These are phyloP conservation scores for Argya squamiceps DNA, from an alignment of 2,797 vertebrate genomes.

Conservation along the genomic window DNA sequence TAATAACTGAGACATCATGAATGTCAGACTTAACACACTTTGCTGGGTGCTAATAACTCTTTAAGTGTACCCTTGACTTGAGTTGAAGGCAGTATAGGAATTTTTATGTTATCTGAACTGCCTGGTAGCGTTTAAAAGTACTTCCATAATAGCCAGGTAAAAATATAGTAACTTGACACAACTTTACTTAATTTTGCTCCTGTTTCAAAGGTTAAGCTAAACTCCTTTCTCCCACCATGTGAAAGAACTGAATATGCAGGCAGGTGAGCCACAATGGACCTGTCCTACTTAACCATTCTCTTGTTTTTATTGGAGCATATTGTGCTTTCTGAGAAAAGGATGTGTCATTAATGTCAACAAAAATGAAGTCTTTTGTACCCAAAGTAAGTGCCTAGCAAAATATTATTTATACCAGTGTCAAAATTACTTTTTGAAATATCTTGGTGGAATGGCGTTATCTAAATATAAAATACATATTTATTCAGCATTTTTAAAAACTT, in stretches of 20 bases:
- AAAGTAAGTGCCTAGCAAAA: conserved; percentile 24
- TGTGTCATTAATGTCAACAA: conserved; percentile 33
- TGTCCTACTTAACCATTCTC: conserved; percentile 37
- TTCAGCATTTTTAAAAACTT: conserved; percentile 51
- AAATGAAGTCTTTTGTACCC: conserved; percentile 32
- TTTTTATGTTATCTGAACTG: conserved; percentile 76
- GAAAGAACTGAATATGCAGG: background rate
- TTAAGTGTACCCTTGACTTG: conserved; percentile 78
- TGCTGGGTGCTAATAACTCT: conserved; percentile 78
- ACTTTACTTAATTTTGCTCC: conserved; percentile 65
- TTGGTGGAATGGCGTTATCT: background rate
- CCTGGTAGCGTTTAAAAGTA: conserved; percentile 72
- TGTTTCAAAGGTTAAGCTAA: conserved; percentile 57
- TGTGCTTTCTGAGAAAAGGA: background rate
- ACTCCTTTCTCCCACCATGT: background rate
- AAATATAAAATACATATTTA: conserved; percentile 64
- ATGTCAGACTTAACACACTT: conserved; percentile 80
- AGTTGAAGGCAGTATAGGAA: conserved; percentile 74
- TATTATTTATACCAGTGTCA: conserved; percentile 28
- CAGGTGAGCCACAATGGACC: conserved; percentile 1
- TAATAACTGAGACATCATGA: conserved; percentile 81
- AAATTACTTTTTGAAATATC: conserved; percentile 34
- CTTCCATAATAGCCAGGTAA: conserved; percentile 68
- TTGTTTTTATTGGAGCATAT: conserved; percentile 21
- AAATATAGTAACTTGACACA: conserved; percentile 70